Percentiles rank a stretch among this genome's conserved stretches.
These are phyloP conservation scores for Formica exsecta DNA, from an alignment of 1,140 invertebrate species.

Conservation along the genomic window DNA sequence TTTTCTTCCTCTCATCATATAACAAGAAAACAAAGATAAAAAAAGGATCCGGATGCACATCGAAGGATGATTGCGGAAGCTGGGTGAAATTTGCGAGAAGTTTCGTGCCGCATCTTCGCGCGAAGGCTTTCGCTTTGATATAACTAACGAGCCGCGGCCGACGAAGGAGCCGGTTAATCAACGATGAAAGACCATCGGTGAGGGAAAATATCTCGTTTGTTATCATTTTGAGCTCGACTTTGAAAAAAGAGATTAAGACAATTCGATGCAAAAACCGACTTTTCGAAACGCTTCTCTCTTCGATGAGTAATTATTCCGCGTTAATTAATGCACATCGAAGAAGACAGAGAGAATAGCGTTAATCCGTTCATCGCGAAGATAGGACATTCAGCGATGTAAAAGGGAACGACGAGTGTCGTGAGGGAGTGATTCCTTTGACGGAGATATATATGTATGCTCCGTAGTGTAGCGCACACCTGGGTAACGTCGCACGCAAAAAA, in stretches of 20 bases:
- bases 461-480: slow-evolving; percentile 24
- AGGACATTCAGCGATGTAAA: background rate
- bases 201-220: background rate
- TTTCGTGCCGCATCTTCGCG: background rate
- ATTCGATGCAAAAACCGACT: background rate
- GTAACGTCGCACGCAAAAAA: background rate
- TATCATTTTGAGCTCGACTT: background rate
- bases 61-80: background rate
- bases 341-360: slow-evolving; percentile 3
- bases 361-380: background rate
- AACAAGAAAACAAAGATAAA: background rate
- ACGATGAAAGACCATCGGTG: slow-evolving; percentile 6
- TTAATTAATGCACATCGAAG: slow-evolving; percentile 62
- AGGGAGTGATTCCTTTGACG: slow-evolving; percentile 20
- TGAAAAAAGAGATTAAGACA: too few relatives aligned
- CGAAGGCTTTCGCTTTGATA: background rate
- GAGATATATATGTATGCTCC: slow-evolving; percentile 18
- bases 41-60: background rate
- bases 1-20: background rate
- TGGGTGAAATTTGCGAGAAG: slow-evolving; percentile 17
- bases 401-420: background rate
- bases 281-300: background rate
- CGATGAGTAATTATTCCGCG: slow-evolving; percentile 67
- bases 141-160: slow-evolving; percentile 23
- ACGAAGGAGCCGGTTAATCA: slow-evolving; percentile 3